Conservation (phyloP, 2,888 invertebrate genomes). For the Hydrotaea cyrtoneurina region DNA sequence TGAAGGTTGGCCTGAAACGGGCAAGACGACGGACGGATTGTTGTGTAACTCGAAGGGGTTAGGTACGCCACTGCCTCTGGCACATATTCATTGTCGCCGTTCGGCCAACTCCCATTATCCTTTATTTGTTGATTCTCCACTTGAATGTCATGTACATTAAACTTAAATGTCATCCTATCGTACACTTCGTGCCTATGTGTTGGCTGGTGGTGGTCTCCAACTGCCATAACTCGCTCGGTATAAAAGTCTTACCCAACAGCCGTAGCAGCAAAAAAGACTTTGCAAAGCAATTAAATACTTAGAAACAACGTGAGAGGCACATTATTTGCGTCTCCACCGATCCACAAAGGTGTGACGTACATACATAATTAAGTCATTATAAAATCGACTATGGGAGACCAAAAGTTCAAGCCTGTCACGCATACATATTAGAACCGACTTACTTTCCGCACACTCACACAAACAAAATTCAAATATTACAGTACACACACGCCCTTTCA, state of each 20-base stretch:
- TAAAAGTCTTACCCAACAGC: slow-evolving; percentile 39
- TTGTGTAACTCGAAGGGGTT: no score
- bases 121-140: slow-evolving; percentile 20
- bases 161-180: slow-evolving; percentile 34
- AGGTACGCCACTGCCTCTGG: neutral
- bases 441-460: neutral
- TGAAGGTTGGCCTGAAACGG: neutral
- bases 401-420: slow-evolving; percentile 44
- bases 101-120: neutral
- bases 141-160: slow-evolving; percentile 37
- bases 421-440: slow-evolving; percentile 19
- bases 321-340: slow-evolving; percentile 49
- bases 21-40: no score
- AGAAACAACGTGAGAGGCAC: slow-evolving; percentile 51
- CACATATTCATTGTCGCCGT: neutral
- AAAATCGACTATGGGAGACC: slow-evolving; percentile 41
- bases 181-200: neutral
- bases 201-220: slow-evolving; percentile 6
- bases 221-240: slow-evolving; percentile 40
- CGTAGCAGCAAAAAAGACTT: slow-evolving; percentile 39
- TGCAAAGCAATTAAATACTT: slow-evolving; percentile 62
- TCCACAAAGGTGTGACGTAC: slow-evolving; percentile 56
- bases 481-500: neutral
- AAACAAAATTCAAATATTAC: neutral
- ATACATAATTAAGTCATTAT: slow-evolving; percentile 60